phyloP scores from a whole-genome alignment of 2,797 vertebrate species.

The Limnodromus scolopaceus region DNA sequence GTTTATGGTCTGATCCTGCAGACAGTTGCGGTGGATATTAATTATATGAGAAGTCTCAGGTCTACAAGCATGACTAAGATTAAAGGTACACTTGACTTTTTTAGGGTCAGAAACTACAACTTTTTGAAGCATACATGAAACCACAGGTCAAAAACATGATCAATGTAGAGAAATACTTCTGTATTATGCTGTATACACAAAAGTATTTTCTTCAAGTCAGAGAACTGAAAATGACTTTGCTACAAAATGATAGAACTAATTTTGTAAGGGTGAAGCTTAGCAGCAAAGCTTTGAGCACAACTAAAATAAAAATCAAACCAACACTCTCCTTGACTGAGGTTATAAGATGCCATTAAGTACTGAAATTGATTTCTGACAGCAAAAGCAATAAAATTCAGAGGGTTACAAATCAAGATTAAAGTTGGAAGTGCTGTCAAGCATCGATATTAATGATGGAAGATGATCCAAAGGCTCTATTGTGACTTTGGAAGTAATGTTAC shows the following conservation, averaged over 20 bases:
- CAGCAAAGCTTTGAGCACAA: background rate
- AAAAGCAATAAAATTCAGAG: background rate
- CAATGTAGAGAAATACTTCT: background rate
- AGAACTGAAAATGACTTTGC: background rate
- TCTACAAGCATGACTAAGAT: background rate
- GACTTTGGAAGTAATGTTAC: background rate
- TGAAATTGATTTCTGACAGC: background rate
- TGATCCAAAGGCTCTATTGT: background rate
- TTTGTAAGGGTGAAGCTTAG: background rate
- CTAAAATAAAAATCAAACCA: background rate
- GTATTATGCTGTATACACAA: background rate
- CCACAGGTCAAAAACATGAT: background rate
- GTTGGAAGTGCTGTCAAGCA: background rate
- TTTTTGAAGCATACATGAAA: background rate
- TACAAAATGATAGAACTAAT: background rate
- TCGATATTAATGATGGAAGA: background rate
- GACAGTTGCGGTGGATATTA: background rate
- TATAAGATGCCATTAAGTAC: background rate
- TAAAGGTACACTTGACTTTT: background rate
- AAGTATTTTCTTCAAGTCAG: background rate
- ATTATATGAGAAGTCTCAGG: background rate
- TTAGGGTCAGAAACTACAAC: background rate
- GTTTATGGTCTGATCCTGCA: conserved; percentile 6
- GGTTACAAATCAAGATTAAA: conserved; percentile 2
- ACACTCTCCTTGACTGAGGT: conserved; percentile 9